A percentile compares a stretch with the other conserved stretches of the same genome.
These are phyloP conservation scores for Daubentonia madagascariensis DNA, from an alignment of 2,113 vertebrate species.

Conservation along the genomic window DNA sequence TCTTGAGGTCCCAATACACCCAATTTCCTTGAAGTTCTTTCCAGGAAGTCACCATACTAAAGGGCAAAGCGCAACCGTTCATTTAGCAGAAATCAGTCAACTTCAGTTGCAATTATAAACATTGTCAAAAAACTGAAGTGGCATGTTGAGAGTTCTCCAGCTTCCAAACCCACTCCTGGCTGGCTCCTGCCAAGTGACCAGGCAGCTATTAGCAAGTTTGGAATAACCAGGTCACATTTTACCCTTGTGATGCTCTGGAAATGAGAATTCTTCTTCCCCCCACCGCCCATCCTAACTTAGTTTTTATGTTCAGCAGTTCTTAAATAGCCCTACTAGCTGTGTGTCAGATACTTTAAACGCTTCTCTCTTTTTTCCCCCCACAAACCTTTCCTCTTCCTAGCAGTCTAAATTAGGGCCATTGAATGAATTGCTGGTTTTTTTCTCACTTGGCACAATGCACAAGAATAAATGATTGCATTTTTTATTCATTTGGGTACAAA, in stretches of 20 bases:
- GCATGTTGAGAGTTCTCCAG: background rate
- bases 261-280: background rate
- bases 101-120: background rate
- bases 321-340: constrained; percentile 55
- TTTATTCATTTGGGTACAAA: constrained; percentile 69
- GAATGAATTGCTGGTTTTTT: constrained; percentile 54
- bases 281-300: background rate
- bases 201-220: constrained; percentile 3
- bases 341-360: constrained; percentile 56
- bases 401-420: constrained; percentile 64
- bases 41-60: constrained; percentile 17
- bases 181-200: background rate
- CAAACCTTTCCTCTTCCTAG: constrained; percentile 44
- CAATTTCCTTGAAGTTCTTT: constrained; percentile 56
- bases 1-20: background rate
- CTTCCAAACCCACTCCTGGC: background rate
- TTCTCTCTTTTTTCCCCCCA: background rate
- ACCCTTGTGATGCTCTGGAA: constrained; percentile 32
- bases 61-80: background rate
- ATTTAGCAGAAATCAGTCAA: background rate
- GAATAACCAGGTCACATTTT: background rate
- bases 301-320: constrained; percentile 59
- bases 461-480: constrained; percentile 65
- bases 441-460: constrained; percentile 43
- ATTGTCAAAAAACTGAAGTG: background rate